These are phyloP conservation scores for Elanus axillaris DNA, from an alignment of 2,113 vertebrate genomes.

Conservation along the genomic window DNA sequence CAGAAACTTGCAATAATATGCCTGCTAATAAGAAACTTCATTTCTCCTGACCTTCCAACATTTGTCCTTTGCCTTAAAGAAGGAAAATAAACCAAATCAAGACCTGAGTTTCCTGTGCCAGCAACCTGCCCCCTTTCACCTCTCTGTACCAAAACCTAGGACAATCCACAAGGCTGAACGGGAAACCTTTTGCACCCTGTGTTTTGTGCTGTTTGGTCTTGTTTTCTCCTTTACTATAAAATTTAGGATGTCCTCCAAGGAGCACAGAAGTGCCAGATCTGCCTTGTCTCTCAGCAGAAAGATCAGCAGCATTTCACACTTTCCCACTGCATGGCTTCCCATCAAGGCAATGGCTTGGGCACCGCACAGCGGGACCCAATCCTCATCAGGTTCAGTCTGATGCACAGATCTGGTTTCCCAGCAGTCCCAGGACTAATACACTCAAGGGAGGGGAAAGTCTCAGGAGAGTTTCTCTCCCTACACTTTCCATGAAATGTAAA, in stretches of 20 bases:
- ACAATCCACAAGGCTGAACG: neutral
- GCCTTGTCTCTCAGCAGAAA: neutral
- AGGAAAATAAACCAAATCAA: neutral
- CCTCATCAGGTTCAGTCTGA: neutral
- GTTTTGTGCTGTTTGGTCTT: neutral
- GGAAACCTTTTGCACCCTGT: neutral
- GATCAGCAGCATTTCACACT: neutral
- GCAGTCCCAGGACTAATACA: neutral
- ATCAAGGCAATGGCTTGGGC: neutral
- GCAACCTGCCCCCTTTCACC: neutral
- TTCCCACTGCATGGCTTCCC: neutral
- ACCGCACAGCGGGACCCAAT: accelerated
- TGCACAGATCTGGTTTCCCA: neutral
- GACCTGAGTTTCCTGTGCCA: neutral
- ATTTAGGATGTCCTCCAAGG: neutral
- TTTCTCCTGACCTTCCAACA: neutral
- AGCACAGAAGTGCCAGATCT: neutral
- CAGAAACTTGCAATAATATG: neutral
- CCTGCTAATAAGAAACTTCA: neutral
- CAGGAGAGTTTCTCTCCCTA: neutral
- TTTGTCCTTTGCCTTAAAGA: neutral
- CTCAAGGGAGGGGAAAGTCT: neutral
- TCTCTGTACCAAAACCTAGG: neutral
- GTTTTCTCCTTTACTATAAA: neutral
- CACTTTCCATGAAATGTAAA: neutral